Evolutionary conservation across 2,888 invertebrate species (phyloP), one percentile per base, ranked within the genome.

Genomic region (Quadriops clusia): DNA sequence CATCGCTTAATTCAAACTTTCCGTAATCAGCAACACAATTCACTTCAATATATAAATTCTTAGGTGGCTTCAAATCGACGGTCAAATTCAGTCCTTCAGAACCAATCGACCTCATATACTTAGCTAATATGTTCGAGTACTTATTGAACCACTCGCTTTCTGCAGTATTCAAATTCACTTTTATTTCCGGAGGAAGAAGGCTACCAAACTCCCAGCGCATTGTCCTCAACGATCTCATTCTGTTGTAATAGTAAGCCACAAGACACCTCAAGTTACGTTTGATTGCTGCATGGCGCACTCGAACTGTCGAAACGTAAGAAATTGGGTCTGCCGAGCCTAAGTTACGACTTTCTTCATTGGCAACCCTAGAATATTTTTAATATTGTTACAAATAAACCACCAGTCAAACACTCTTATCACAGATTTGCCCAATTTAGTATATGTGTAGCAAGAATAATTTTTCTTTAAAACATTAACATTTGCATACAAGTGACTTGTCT

Each of bases 161-260:
- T 1, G 80, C 72, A 49, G 81, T 77, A 28, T 83, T 78, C 20
- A 94, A 62, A 37, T 82, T 74, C 31, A 72, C 68, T 53, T 82
- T 78, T 0, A 94, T 77, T 53, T 93, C 90, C 0, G 73, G 58
- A 0, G 95, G 94, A 31, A 97, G 59, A 25, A 91, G 80, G 18
- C 90, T 84, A 1, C 97, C 97, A 55, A 93, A 86, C 50, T 93
- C 86, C 97, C 97, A 97, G 25, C 97, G 70, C 58, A 91, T 70
- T n/a, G 82, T 76, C 45, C 82, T 74, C 12, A 97, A 73, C 49
- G 78, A 74, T 42, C 72, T 69, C 55, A 94, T 65, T 41, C 97
- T 68, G 48, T 83, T 84, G 55, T 84, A 81, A 29, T 86, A 64
- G 49, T 87, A 87, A 0, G 85, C 76, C 1, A 93, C 63, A 1